Percentiles rank a stretch among this genome's conserved stretches.
Evolutionary conservation across 2,113 vertebrate genomes (phyloP).

Genomic region (Chaetodon auriga): DNA sequence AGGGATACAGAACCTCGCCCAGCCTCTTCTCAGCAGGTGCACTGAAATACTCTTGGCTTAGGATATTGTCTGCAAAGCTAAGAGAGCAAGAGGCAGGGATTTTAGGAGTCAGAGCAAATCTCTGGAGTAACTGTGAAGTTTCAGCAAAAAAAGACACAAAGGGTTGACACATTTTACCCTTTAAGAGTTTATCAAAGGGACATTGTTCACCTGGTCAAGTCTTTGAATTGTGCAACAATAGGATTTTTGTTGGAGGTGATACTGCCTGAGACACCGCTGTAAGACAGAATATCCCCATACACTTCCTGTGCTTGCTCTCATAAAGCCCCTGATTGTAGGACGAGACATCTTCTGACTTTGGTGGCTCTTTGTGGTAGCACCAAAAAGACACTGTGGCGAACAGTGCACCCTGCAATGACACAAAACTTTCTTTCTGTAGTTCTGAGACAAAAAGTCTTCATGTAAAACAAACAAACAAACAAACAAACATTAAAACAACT

Average conservation of each 20-base stretch:
- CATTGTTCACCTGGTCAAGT: background rate
- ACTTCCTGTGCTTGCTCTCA: background rate
- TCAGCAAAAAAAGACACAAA: background rate
- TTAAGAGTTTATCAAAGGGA: background rate
- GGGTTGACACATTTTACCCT: background rate
- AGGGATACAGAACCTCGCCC: background rate
- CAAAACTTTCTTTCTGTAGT: slow-evolving; percentile 45
- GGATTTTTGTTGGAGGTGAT: background rate
- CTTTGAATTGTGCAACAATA: background rate
- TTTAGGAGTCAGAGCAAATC: background rate
- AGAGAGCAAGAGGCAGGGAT: background rate
- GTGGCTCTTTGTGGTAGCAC: background rate
- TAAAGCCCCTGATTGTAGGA: background rate
- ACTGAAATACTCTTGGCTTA: background rate
- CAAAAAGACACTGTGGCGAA: background rate
- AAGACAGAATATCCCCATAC: background rate
- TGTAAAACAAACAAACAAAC: slow-evolving; percentile 3
- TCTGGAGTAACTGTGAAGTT: background rate
- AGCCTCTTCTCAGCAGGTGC: background rate
- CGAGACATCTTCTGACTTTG: background rate
- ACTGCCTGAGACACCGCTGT: background rate
- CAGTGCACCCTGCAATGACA: background rate
- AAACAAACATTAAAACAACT: too few species aligned
- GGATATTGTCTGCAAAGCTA: background rate
- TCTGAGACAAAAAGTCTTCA: slow-evolving; percentile 41